Conservation (phyloP, 2,113 vertebrate genomes). For the Neodontobutis hainanensis region DNA sequence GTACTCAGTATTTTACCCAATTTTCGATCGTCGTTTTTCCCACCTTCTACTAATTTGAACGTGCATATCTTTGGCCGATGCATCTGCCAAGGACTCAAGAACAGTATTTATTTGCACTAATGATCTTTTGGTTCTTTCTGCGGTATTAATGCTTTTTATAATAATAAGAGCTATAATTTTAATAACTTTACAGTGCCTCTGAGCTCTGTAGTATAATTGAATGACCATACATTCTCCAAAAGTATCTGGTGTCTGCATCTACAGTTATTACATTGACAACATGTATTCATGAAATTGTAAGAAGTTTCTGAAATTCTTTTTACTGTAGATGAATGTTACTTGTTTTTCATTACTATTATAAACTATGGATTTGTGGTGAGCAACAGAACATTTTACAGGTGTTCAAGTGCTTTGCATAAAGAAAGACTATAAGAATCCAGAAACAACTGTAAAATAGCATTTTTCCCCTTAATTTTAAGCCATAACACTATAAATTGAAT, state of each 20-base stretch:
- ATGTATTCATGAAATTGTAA: neutral
- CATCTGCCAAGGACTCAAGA: neutral
- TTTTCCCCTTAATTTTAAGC: too few species aligned
- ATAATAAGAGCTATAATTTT: neutral
- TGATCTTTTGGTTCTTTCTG: slow-evolving; percentile 17
- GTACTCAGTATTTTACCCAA: slow-evolving; percentile 9
- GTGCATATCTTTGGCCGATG: neutral
- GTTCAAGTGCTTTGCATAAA: too few species aligned
- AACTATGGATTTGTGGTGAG: neutral
- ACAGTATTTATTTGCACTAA: slow-evolving; percentile 23
- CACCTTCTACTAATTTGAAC: neutral
- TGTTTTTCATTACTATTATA: neutral
- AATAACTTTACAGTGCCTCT: slow-evolving; percentile 1
- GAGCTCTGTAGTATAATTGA: neutral
- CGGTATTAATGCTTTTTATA: neutral
- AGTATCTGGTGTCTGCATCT: too few species aligned
- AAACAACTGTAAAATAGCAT: too few species aligned
- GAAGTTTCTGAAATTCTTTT: neutral
- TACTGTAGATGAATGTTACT: neutral
- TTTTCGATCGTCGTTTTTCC: neutral
- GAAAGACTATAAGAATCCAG: too few species aligned
- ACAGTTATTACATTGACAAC: too few species aligned
- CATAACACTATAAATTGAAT: neutral
- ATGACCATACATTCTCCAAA: neutral
- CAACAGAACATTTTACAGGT: slow-evolving; percentile 3